Percentiles rank a stretch among this genome's conserved stretches.
phyloP scores from a whole-genome alignment of 2,113 vertebrate species.

The Tautogolabrus adspersus region DNA sequence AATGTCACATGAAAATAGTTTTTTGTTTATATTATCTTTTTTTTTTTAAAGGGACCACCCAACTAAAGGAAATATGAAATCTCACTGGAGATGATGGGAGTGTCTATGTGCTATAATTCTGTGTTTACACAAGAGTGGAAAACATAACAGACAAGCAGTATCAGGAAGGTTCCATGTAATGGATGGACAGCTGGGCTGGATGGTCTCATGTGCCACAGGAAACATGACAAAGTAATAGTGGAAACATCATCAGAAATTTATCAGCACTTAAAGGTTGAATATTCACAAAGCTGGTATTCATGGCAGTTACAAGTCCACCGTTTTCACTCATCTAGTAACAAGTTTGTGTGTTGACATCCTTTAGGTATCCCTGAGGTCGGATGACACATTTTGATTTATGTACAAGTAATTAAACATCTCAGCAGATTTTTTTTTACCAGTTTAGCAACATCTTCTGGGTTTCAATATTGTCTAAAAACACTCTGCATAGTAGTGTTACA shows the following conservation, averaged over 20 bases:
- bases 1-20: slow-evolving; percentile 24
- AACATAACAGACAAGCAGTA: slow-evolving; percentile 13
- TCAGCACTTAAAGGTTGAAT: not conserved
- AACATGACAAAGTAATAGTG: slow-evolving; percentile 29
- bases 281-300: slow-evolving; percentile 27
- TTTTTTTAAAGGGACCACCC: slow-evolving; percentile 19
- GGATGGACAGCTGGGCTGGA: slow-evolving; percentile 11
- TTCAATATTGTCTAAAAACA: not conserved
- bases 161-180: slow-evolving; percentile 8
- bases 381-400: not conserved
- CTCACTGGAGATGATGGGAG: not conserved
- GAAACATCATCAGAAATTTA: slow-evolving; percentile 16
- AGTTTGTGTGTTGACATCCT: not conserved
- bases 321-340: not conserved
- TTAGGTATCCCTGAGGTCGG: not conserved
- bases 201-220: slow-evolving; percentile 36
- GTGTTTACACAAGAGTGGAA: slow-evolving; percentile 6
- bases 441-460: not conserved
- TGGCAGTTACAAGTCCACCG: not conserved
- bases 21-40: not conserved
- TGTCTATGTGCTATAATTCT: slow-evolving; percentile 2
- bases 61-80: not conserved
- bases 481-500: not conserved
- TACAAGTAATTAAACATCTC: too few species aligned
- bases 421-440: too few species aligned